Conservation (phyloP, 2,888 invertebrate species). For the Morpho helenor region DNA sequence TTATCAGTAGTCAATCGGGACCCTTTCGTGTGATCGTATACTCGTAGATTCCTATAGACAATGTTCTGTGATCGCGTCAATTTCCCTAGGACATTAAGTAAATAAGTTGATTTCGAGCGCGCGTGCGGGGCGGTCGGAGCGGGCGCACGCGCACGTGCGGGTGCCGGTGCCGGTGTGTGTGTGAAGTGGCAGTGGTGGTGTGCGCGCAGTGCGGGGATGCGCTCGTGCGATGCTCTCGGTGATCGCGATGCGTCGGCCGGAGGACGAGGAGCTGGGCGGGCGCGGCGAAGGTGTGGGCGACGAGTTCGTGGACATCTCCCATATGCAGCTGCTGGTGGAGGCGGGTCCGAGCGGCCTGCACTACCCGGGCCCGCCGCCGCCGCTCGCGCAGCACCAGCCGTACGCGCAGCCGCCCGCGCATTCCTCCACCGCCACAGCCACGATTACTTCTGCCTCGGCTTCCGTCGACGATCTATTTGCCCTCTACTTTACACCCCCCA, state of each 20-base stretch:
- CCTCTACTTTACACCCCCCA: slow-evolving; percentile 84
- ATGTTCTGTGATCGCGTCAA: slow-evolving; percentile 74
- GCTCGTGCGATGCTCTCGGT: slow-evolving; percentile 78
- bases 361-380: slow-evolving; percentile 70
- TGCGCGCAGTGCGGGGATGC: slow-evolving; percentile 64
- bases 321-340: slow-evolving; percentile 87
- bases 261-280: slow-evolving; percentile 80
- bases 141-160: slow-evolving; percentile 25
- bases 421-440: slow-evolving; percentile 44
- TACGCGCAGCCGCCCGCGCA: slow-evolving; percentile 55
- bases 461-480: slow-evolving; percentile 88
- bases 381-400: slow-evolving; percentile 68
- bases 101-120: slow-evolving; percentile 42
- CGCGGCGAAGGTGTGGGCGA: slow-evolving; percentile 71
- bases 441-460: slow-evolving; percentile 70
- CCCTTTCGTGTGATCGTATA: slow-evolving; percentile 49
- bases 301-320: slow-evolving; percentile 91
- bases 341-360: slow-evolving; percentile 74
- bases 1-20: slow-evolving; percentile 64
- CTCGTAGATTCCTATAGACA: slow-evolving; percentile 52
- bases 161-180: slow-evolving; percentile 36
- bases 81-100: slow-evolving; percentile 50
- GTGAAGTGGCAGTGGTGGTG: slow-evolving; percentile 41
- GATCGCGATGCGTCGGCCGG: slow-evolving; percentile 89
- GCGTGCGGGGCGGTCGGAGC: slow-evolving; percentile 34